These are phyloP conservation scores for Paradoxurus hermaphroditus DNA, from an alignment of 2,113 vertebrate genomes.

Conservation along the genomic window DNA sequence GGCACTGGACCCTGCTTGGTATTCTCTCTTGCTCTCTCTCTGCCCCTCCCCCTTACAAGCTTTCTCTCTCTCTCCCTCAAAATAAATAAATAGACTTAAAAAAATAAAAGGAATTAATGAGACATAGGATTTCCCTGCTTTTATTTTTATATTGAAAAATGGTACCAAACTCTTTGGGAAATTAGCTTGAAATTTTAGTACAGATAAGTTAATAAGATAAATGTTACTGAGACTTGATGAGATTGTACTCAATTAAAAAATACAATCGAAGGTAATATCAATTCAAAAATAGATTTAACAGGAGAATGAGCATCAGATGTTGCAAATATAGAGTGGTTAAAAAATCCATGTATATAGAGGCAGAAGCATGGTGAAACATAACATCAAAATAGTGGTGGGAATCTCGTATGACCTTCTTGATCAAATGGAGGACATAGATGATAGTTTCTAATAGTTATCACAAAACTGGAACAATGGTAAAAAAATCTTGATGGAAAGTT, in stretches of 20 bases:
- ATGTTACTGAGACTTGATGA: not conserved
- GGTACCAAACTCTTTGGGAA: not conserved
- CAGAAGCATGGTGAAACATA: not conserved
- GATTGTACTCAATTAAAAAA: not conserved
- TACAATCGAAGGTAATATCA: not conserved
- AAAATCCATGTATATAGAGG: not conserved
- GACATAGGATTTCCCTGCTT: not conserved
- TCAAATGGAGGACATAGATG: not conserved
- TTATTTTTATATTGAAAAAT: not conserved
- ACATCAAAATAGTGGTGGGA: not conserved
- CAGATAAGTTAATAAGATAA: not conserved
- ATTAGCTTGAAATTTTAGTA: conserved; percentile 5
- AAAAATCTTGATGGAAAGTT: not conserved
- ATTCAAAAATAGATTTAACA: conserved; percentile 17
- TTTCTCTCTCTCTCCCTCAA: no score
- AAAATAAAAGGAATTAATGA: not conserved
- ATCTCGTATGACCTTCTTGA: not conserved
- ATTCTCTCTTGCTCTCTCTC: no score
- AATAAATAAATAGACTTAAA: no score
- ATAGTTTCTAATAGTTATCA: not conserved
- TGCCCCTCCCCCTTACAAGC: no score
- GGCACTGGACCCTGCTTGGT: no score
- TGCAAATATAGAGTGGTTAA: not conserved
- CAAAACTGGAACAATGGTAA: not conserved
- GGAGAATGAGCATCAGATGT: not conserved